A percentile compares a stretch with the other conserved stretches of the same genome.
Conservation (phyloP, 2,797 vertebrate genomes). For the Gallinago nigripennis region DNA sequence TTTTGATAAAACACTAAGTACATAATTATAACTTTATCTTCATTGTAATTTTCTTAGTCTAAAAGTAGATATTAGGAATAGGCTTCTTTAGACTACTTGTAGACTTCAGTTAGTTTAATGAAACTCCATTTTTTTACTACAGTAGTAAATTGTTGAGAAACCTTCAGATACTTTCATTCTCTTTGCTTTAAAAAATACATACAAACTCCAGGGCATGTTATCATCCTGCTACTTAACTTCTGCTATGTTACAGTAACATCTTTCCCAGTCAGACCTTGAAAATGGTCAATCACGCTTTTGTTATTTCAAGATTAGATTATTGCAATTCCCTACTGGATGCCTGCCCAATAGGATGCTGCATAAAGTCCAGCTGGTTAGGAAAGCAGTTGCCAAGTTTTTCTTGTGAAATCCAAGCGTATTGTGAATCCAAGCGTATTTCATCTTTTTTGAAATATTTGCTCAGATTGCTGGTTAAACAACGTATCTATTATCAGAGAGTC, state of each 20-base stretch:
- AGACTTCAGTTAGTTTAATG: not conserved
- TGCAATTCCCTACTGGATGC: slow-evolving; percentile 2
- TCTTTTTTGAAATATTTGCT: slow-evolving; percentile 5
- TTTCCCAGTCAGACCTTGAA: slow-evolving; percentile 63
- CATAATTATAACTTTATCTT: not conserved
- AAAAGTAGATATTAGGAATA: not conserved
- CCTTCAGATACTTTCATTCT: not conserved
- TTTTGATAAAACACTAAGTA: not conserved
- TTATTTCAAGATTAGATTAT: slow-evolving; percentile 56
- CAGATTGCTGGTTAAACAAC: not conserved
- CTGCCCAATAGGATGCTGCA: not conserved
- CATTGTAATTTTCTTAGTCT: not conserved
- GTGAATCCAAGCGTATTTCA: slow-evolving; percentile 16
- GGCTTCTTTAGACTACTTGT: not conserved
- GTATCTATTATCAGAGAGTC: not conserved
- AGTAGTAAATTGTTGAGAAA: not conserved
- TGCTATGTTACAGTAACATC: not conserved
- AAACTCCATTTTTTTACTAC: not conserved
- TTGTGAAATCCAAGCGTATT: slow-evolving; percentile 39
- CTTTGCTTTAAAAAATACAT: not conserved
- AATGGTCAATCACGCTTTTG: slow-evolving; percentile 53
- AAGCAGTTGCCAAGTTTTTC: slow-evolving; percentile 13
- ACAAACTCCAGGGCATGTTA: not conserved
- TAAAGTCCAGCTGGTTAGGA: slow-evolving; percentile 8
- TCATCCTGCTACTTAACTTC: not conserved